phyloP scores from a whole-genome alignment of 2,113 vertebrate genomes.

The Ammodytes dubius region DNA sequence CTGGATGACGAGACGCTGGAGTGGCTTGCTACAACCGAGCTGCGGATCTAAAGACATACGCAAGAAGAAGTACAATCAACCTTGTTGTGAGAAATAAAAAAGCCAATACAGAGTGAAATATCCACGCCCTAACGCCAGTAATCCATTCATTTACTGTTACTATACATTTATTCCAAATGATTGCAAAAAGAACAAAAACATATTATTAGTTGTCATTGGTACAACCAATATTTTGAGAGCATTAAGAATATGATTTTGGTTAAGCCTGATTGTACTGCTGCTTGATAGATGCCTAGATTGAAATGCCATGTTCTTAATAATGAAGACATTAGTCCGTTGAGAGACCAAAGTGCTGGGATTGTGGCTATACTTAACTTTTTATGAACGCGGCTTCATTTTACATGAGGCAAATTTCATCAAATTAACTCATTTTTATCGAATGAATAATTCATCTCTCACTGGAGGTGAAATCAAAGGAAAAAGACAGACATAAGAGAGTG shows the following conservation, averaged over 20 bases:
- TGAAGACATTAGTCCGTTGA: background rate
- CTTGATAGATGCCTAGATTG: background rate
- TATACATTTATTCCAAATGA: background rate
- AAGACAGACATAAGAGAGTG: background rate
- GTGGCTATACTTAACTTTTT: slow-evolving; percentile 22
- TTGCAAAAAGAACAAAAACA: background rate
- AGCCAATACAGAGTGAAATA: background rate
- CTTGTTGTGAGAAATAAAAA: background rate
- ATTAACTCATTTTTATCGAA: slow-evolving; percentile 32
- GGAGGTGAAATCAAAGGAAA: slow-evolving; percentile 45
- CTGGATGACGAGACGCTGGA: no score
- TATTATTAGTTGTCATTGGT: background rate
- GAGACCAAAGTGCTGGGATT: background rate
- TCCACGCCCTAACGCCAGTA: background rate
- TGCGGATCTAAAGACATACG: no score
- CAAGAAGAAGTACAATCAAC: background rate
- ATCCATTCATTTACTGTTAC: no score
- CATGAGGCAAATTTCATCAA: slow-evolving; percentile 42
- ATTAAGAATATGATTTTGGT: background rate
- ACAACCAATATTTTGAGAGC: background rate
- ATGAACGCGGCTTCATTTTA: slow-evolving; percentile 40
- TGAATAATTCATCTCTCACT: slow-evolving; percentile 44
- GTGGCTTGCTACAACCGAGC: no score
- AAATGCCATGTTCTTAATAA: background rate
- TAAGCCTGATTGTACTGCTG: background rate